phyloP scores from a whole-genome alignment of 1,140 invertebrate genomes.

The Triops longicaudatus region DNA sequence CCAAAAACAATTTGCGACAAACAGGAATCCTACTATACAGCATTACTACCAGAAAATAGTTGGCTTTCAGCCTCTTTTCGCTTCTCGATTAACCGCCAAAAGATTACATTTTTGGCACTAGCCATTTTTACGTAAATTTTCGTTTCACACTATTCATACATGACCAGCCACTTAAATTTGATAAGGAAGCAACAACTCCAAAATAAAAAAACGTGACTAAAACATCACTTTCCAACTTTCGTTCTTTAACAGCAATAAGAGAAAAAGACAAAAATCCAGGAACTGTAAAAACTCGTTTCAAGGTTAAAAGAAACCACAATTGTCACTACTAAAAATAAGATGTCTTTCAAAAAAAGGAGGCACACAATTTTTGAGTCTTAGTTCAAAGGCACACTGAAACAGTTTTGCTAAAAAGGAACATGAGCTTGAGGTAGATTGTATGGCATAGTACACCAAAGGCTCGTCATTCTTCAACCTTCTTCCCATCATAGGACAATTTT shows the following conservation, averaged over 20 bases:
- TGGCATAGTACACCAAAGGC: background rate
- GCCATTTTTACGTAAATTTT: background rate
- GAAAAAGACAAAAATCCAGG: background rate
- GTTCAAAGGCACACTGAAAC: background rate
- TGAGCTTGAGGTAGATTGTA: background rate
- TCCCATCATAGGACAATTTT: background rate
- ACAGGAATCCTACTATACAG: too few species aligned
- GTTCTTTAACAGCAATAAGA: background rate
- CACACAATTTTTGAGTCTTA: background rate
- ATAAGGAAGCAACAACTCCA: background rate
- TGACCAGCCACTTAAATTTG: background rate
- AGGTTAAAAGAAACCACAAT: too few species aligned
- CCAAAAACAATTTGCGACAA: too few species aligned
- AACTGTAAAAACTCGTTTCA: background rate
- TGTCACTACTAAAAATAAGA: too few species aligned
- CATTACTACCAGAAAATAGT: background rate
- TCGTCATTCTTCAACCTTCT: background rate
- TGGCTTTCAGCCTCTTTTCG: background rate
- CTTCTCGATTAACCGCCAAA: background rate
- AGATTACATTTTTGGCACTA: background rate
- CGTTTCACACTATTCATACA: background rate
- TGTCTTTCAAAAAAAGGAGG: background rate
- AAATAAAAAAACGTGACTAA: constrained; percentile 8
- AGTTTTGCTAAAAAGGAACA: background rate
- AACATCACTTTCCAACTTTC: constrained; percentile 8